phyloP scores from a whole-genome alignment of 2,888 invertebrate species.

The Latrodectus elegans region DNA sequence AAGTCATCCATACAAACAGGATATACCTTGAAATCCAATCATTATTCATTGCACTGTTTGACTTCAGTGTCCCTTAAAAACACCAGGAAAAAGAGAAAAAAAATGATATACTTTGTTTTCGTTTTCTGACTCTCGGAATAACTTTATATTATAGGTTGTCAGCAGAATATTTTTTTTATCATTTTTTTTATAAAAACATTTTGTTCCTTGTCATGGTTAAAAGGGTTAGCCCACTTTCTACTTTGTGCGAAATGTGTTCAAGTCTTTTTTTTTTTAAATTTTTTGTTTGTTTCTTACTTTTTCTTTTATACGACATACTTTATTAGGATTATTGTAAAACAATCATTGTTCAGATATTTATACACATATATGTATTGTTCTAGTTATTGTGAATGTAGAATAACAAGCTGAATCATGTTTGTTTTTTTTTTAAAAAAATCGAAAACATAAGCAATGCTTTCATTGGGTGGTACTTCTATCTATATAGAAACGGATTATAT shows the following conservation, averaged over 20 bases:
- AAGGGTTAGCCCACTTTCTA: slow-evolving; percentile 62
- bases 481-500: no score
- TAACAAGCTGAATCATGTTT: no score
- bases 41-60: slow-evolving; percentile 49
- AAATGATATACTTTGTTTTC: slow-evolving; percentile 61
- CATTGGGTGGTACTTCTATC: no score
- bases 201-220: slow-evolving; percentile 51
- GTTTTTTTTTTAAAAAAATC: no score
- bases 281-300: slow-evolving; percentile 9
- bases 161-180: slow-evolving; percentile 31
- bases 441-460: no score
- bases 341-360: slow-evolving; percentile 2
- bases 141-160: slow-evolving; percentile 62
- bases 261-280: slow-evolving; percentile 8
- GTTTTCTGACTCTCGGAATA: slow-evolving; percentile 39
- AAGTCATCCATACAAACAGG: slow-evolving; percentile 37
- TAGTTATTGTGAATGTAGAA: no score
- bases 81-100: slow-evolving; percentile 38
- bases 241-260: no score
- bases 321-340: slow-evolving; percentile 37
- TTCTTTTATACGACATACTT: slow-evolving; percentile 19
- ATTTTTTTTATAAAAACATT: slow-evolving; percentile 24
- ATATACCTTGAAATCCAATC: slow-evolving; percentile 54
- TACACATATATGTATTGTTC: no score
- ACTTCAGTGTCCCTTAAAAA: slow-evolving; percentile 50